Evolutionary conservation across 2,113 vertebrate species (phyloP).

Genomic region (Bos javanicus): DNA sequence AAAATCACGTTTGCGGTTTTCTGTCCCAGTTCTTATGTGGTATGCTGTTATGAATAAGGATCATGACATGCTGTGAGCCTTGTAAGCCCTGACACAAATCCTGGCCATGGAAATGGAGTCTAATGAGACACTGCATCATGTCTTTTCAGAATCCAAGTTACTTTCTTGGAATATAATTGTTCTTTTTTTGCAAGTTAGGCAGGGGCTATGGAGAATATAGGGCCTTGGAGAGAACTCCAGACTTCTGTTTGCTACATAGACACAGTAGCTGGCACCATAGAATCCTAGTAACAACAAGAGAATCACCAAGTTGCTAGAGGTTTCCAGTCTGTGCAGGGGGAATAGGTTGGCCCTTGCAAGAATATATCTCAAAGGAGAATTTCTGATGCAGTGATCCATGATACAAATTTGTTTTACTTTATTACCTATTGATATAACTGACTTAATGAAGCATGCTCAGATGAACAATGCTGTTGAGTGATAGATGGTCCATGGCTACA

Average conservation of each 20-base stretch:
- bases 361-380: background rate
- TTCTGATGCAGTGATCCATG: background rate
- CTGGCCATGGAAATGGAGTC: background rate
- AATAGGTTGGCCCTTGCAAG: background rate
- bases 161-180: background rate
- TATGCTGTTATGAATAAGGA: background rate
- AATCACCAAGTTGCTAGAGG: background rate
- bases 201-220: background rate
- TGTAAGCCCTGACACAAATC: background rate
- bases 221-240: background rate
- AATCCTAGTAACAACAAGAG: background rate
- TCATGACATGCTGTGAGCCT: background rate
- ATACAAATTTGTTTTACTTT: background rate
- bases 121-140: background rate
- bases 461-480: background rate
- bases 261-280: background rate
- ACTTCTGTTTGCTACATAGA: background rate
- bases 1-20: background rate
- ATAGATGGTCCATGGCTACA: background rate
- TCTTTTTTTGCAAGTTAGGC: conserved; percentile 11
- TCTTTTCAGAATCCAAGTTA: background rate
- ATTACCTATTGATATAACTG: background rate
- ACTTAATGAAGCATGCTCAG: background rate
- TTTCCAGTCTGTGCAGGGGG: background rate
- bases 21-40: background rate